These are phyloP conservation scores for Haemorhous mexicanus DNA, from an alignment of 2,113 vertebrate genomes.

Conservation along the genomic window DNA sequence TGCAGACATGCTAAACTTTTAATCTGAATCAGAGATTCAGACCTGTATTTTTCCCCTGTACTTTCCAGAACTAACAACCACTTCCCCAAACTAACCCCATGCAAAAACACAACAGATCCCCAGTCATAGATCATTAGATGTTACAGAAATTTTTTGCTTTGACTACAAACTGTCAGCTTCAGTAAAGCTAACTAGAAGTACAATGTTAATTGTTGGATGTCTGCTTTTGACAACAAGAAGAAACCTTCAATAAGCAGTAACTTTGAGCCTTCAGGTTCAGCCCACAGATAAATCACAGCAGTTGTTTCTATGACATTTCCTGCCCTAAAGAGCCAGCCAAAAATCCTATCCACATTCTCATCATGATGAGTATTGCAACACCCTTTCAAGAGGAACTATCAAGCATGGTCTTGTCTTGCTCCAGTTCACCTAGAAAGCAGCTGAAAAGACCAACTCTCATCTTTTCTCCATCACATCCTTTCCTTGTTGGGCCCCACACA, in stretches of 20 bases:
- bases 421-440: neutral
- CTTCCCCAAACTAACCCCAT: neutral
- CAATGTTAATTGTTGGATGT: neutral
- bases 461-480: neutral
- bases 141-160: neutral
- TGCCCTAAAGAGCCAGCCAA: neutral
- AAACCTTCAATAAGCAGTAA: neutral
- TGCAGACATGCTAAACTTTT: neutral
- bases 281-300: neutral
- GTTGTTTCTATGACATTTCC: slow-evolving; percentile 1
- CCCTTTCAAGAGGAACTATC: neutral
- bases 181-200: neutral
- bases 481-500: neutral
- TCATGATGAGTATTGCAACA: neutral
- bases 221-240: neutral
- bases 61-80: neutral
- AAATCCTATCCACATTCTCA: neutral
- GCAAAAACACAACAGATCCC: neutral
- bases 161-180: neutral
- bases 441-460: neutral
- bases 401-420: neutral
- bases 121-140: neutral
- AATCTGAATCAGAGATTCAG: neutral
- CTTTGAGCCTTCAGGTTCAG: neutral
- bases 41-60: neutral